Percentiles rank a stretch among this genome's conserved stretches.
Conservation (phyloP, 2,113 vertebrate species). For the Meles meles region DNA sequence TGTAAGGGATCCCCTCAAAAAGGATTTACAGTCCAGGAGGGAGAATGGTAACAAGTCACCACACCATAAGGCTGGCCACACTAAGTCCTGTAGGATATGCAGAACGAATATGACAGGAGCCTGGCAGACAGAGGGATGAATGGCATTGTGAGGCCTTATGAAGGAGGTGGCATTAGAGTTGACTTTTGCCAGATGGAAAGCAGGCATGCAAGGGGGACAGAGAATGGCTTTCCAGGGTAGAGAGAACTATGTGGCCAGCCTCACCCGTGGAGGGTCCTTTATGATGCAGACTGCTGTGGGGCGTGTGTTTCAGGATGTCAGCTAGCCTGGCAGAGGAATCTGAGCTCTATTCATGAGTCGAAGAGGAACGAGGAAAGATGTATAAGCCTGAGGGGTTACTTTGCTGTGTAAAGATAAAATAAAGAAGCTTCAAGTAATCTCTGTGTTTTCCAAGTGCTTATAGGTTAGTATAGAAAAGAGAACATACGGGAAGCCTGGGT, state of each 20-base stretch:
- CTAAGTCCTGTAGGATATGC: not conserved
- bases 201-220: not conserved
- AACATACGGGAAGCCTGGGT: no score
- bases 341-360: not conserved
- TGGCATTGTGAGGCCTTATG: not conserved
- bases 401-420: not conserved
- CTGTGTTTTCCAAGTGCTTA: not conserved
- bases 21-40: not conserved
- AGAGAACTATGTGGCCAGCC: not conserved
- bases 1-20: conserved; percentile 31
- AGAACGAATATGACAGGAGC: not conserved
- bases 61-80: not conserved
- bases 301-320: not conserved
- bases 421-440: not conserved
- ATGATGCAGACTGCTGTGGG: not conserved
- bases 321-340: not conserved
- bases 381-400: not conserved
- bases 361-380: not conserved
- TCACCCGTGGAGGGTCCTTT: not conserved
- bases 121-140: not conserved
- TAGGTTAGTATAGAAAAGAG: not conserved
- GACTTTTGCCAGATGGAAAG: not conserved
- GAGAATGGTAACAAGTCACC: not conserved
- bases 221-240: not conserved
- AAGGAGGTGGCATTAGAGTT: not conserved